phyloP scores from a whole-genome alignment of 2,797 vertebrate species.

The Ptychadena robeensis region DNA sequence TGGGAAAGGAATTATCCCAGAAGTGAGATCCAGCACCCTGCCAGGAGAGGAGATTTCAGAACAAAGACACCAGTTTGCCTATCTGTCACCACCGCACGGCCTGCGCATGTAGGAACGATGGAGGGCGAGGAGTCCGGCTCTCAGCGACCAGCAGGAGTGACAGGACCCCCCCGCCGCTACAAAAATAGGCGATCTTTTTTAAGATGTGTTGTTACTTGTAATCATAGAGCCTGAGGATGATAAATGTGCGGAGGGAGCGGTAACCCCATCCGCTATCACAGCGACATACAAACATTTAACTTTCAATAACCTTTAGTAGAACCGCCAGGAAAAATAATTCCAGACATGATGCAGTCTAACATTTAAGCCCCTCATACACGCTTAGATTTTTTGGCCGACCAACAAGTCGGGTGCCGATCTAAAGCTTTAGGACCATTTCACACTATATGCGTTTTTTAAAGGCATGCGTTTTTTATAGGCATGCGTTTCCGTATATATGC shows the following conservation, averaged over 20 bases:
- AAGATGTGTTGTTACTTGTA: background rate
- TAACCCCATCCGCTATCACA: background rate
- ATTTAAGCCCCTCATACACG: no score
- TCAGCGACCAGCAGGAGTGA: background rate
- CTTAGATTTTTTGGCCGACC: no score
- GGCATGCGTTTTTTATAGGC: no score
- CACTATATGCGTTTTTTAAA: no score
- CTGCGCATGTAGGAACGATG: background rate
- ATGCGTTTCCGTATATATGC: no score
- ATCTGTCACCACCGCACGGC: background rate
- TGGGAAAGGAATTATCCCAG: conserved; percentile 68
- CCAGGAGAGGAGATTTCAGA: conserved; percentile 20
- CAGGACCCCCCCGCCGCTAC: background rate
- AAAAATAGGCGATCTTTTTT: background rate
- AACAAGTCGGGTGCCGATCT: no score
- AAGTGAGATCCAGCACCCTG: conserved; percentile 16
- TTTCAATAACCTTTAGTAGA: background rate
- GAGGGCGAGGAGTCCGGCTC: background rate
- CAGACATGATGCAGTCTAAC: no score
- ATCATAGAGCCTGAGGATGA: background rate
- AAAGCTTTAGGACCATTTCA: no score
- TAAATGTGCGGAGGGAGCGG: background rate
- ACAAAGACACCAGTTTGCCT: background rate
- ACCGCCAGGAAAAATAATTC: no score
- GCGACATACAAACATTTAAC: background rate